Base-by-base conservation (phyloP, 2,888 invertebrate genomes). In the Folsomia candida region DNA sequence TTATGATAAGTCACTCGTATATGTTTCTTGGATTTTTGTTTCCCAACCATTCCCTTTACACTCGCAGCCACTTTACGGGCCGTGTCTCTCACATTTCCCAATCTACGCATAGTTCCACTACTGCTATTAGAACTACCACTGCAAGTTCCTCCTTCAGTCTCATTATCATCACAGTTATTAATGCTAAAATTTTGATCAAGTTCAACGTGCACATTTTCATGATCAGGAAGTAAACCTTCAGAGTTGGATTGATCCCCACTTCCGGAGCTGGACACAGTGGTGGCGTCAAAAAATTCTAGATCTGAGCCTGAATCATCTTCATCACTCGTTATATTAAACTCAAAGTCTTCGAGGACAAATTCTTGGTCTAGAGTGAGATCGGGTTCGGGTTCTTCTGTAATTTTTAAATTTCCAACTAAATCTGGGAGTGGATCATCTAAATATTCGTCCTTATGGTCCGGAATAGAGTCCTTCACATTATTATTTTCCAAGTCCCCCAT, bases 131-230 rank as follows among this genome's bases (percentile, higher is more conserved):
- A 27, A 70, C 58, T 67, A 57, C 67, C 64, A 69, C 65, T 67
- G n/a, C n/a, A n/a, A 47, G 51, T 25, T 6, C 11, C 9, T 4
- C 25, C 37, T 37, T 37, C 6, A 4, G 37, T 37, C 6, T 4
- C 6, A 14, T 37, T 25, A 9, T 62, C 28, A 71, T 76, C 76
- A 71, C 75, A 59, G 51, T 74, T 74, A 63, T 76, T 76, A 74
- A 76, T 76, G 72, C 76, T 76, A 69, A 69, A 71, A 22, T 70
- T 58, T 37, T 76, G 73, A 51, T 68, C 75, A 24, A 80, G 71
- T 59, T 80, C 79, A 24, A 80, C 75, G 29, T 76, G 78, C n/a
- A 78, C 79, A 65, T 80, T 80, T 72, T 80, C 79, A 66, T 71
- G 70, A 54, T 79, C 79, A n/a, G 74, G 75, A 20, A 76, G 62